These are phyloP conservation scores for Phasianus colchicus DNA, from an alignment of 2,113 vertebrate species.

Conservation along the genomic window DNA sequence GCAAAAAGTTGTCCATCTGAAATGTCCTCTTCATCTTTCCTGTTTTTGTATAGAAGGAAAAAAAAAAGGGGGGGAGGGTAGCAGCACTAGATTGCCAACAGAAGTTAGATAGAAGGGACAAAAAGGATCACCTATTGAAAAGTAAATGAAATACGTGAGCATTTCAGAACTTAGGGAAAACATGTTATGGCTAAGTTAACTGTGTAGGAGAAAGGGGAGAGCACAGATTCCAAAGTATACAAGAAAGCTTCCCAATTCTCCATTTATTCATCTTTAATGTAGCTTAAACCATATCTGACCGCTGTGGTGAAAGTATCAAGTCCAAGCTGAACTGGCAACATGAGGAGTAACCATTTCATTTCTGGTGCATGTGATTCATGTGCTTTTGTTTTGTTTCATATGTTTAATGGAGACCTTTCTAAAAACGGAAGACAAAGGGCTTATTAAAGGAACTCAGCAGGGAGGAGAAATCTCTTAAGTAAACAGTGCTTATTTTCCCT, in stretches of 20 bases:
- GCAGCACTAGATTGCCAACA: background rate
- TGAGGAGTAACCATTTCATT: background rate
- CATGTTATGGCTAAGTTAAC: no score
- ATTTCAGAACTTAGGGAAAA: background rate
- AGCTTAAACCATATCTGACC: background rate
- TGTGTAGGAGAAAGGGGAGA: background rate
- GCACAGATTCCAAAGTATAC: background rate
- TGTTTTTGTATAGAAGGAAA: background rate
- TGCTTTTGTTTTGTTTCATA: background rate
- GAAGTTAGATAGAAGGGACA: background rate
- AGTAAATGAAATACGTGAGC: background rate
- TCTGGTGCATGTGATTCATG: background rate
- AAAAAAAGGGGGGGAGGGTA: no score
- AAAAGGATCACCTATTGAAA: background rate
- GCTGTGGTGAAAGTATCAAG: background rate
- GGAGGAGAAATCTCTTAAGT: background rate
- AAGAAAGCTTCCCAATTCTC: background rate
- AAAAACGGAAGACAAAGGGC: background rate
- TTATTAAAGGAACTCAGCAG: background rate
- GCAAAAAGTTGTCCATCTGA: background rate
- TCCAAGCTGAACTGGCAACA: background rate
- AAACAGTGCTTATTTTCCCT: background rate
- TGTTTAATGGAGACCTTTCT: background rate
- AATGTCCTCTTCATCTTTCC: background rate
- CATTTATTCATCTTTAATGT: background rate